Base-by-base conservation (phyloP, 2,113 vertebrate genomes). In the Climacteris rufus region DNA sequence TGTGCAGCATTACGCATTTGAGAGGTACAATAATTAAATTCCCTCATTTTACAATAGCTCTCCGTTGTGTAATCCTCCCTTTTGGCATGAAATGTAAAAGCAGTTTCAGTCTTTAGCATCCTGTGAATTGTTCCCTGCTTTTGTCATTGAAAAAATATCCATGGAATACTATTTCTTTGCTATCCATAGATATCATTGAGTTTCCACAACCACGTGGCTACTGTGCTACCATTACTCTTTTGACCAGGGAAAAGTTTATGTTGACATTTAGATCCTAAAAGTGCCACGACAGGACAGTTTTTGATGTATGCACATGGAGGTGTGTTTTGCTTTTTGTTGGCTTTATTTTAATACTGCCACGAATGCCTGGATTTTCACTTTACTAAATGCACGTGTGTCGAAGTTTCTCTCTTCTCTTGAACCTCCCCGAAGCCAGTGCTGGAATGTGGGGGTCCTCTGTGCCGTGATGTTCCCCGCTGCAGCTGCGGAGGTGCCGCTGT, bases 11-110 rank as follows among this genome's bases (percentile, higher is more conserved):
- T 91, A 44, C 28, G 12, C 50, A 13, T 68, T 65, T 80, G 90
- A 82, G 89, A 69, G 42, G 64, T 76, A 90, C 83, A 96, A 90
- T 45, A 64, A 85, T 93, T 63, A 75, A 45, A 72, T 92, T 91
- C 19, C 6, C 4, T 35, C 50, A 65, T 70, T 77, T 80, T 83
- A 57, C 52, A 50, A 3, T 83, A 94, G 74, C 44, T 87, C 45
- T 91, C 65, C 21, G 75, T 85, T 89, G 56, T 71, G 71, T 88
- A 74, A 65, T 71, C n/a, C 24, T 61, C 64, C 71, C 45, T 92
- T 88, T 81, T 96, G 90, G 20, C 30, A 35, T 47, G 70, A 93
- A 77, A 65, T 44, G 3, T 27, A 57, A 85, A 49, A 50, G 57
- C 87, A 89, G 37, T 75, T 79, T 90, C 59, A 69, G 31, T 54